Evolutionary conservation across 1,140 invertebrate genomes (phyloP).

Genomic region (Protaetia brevitarsis): DNA sequence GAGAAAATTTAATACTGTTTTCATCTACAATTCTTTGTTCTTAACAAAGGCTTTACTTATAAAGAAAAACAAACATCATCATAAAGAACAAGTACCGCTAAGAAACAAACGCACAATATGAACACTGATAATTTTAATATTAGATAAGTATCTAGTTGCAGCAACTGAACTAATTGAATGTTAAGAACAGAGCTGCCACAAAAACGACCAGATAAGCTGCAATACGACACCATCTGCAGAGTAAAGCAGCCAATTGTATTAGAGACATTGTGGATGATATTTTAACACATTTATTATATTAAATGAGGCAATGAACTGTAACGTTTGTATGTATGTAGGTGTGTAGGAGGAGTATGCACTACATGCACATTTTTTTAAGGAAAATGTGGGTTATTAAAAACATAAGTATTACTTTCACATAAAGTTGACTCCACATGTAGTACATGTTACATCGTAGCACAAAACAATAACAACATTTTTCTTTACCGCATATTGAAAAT

Average conservation of each 20-base stretch:
- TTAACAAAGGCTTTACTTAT: too few relatives aligned
- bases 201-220: neutral
- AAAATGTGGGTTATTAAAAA: neutral
- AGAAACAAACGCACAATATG: too few relatives aligned
- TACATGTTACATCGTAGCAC: too few relatives aligned
- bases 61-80: too few relatives aligned
- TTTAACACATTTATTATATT: constrained; percentile 2
- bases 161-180: neutral
- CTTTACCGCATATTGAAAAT: too few relatives aligned
- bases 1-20: too few relatives aligned
- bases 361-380: neutral
- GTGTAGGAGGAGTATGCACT: neutral
- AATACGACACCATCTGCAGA: neutral
- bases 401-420: too few relatives aligned
- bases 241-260: neutral
- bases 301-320: constrained; percentile 1
- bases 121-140: too few relatives aligned
- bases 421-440: too few relatives aligned
- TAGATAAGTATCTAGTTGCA: neutral
- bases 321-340: neutral
- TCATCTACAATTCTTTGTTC: too few relatives aligned
- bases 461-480: too few relatives aligned
- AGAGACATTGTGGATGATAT: neutral
- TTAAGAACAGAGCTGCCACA: neutral
- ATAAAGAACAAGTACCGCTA: too few relatives aligned